These are phyloP conservation scores for Andrena hattorfiana DNA, from an alignment of 2,888 invertebrate species.

Conservation along the genomic window DNA sequence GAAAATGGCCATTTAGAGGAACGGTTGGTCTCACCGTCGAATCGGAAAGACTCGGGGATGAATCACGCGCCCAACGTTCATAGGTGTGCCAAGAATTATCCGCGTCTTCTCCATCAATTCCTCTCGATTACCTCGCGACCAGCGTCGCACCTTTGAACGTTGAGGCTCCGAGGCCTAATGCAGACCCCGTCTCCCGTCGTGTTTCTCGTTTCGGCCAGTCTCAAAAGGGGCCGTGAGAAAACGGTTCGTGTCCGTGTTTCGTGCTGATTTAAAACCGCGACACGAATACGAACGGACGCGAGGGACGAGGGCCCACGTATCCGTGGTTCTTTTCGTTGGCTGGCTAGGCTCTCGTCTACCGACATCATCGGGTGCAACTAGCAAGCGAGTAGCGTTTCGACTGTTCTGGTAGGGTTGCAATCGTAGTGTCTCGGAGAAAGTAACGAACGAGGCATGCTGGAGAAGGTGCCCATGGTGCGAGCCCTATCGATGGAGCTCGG, in stretches of 20 bases:
- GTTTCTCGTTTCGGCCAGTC: slow-evolving; percentile 8
- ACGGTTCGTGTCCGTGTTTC: slow-evolving; percentile 23
- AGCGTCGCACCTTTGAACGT: slow-evolving; percentile 31
- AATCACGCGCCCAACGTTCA: slow-evolving; percentile 29
- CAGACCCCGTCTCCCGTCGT: background rate
- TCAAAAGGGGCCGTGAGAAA: background rate
- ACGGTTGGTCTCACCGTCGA: slow-evolving; percentile 6
- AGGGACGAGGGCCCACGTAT: background rate
- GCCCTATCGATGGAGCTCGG: background rate
- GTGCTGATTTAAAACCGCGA: slow-evolving; percentile 24
- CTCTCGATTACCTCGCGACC: background rate
- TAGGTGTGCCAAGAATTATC: background rate
- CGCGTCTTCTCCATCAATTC: background rate
- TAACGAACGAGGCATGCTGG: slow-evolving; percentile 33
- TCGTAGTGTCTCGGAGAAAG: slow-evolving; percentile 19
- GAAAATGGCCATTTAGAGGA: slow-evolving; percentile 73
- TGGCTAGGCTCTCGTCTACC: background rate
- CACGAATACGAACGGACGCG: slow-evolving; percentile 41
- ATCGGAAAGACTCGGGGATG: background rate
- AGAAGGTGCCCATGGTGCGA: background rate
- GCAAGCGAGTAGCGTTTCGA: slow-evolving; percentile 24
- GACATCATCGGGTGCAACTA: slow-evolving; percentile 27
- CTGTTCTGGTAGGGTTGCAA: slow-evolving; percentile 9
- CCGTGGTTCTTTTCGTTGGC: background rate
- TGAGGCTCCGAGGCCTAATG: background rate